Conservation (phyloP, 2,888 invertebrate genomes). For the Eulithis testata region DNA sequence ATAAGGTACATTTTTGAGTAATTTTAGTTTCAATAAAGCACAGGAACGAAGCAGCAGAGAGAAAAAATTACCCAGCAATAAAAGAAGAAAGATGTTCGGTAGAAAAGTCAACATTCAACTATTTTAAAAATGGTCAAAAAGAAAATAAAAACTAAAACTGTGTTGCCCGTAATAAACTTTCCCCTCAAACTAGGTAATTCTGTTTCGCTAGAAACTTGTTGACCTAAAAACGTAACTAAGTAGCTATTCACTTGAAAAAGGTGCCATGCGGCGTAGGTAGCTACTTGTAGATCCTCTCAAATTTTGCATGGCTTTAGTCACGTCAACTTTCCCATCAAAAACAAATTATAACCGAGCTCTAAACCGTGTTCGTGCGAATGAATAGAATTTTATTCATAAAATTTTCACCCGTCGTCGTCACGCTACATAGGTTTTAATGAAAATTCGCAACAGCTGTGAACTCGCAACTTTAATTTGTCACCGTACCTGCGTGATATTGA, state of each 20-base stretch:
- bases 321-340: conserved; percentile 26
- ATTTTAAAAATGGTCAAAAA: background rate
- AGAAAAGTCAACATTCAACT: background rate
- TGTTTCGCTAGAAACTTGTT: background rate
- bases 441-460: conserved; percentile 53
- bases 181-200: conserved; percentile 1
- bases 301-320: conserved; percentile 1
- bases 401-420: conserved; percentile 31
- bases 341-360: conserved; percentile 34
- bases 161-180: background rate
- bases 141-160: background rate
- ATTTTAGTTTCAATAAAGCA: too few species aligned
- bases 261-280: background rate
- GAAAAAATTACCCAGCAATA: too few species aligned
- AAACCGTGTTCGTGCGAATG: conserved; percentile 27
- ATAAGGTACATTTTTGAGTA: conserved; percentile 85
- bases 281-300: conserved; percentile 2
- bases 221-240: background rate
- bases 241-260: conserved; percentile 6
- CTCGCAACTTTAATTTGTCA: conserved; percentile 56
- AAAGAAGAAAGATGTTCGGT: background rate
- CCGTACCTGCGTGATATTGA: conserved; percentile 41
- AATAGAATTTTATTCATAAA: conserved; percentile 32
- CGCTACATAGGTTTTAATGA: conserved; percentile 47
- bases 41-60: too few species aligned